phyloP scores from a whole-genome alignment of 2,888 invertebrate species.

The Eupsilia transversa region DNA sequence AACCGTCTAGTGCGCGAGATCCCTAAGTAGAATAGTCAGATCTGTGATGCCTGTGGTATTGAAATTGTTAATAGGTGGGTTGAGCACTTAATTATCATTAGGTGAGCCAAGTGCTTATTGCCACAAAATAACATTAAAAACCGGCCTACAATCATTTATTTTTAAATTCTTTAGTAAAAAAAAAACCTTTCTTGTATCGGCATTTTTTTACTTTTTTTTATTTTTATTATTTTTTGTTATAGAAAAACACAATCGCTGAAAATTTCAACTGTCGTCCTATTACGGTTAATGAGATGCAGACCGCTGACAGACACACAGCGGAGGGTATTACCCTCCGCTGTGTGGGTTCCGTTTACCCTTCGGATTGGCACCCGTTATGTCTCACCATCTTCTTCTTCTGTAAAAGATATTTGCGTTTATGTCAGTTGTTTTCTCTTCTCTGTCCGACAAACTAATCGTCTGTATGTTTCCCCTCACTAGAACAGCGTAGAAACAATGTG shows the following conservation, averaged over 20 bases:
- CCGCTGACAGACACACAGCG: no score
- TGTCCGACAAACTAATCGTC: neutral
- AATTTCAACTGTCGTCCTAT: no score
- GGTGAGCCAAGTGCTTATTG: neutral
- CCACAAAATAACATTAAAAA: neutral
- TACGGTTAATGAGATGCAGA: no score
- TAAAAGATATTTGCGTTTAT: neutral
- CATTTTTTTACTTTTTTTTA: no score
- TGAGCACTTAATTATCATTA: neutral
- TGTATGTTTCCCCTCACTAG: slow-evolving; percentile 43
- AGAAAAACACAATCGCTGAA: no score
- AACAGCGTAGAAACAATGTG: slow-evolving; percentile 62
- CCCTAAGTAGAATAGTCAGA: neutral
- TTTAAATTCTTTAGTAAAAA: no score
- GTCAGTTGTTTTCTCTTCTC: neutral
- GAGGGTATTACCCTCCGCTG: no score
- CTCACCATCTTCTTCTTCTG: neutral
- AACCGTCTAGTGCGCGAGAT: no score
- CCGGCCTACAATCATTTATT: no score
- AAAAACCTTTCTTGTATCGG: no score
- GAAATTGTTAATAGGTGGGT: neutral
- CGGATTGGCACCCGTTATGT: neutral
- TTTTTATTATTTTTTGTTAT: no score
- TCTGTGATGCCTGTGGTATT: neutral
- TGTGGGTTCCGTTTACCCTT: no score